A percentile compares a stretch with the other conserved stretches of the same genome.
Conservation (phyloP, 2,113 vertebrate genomes). For the Holacanthus passer region DNA sequence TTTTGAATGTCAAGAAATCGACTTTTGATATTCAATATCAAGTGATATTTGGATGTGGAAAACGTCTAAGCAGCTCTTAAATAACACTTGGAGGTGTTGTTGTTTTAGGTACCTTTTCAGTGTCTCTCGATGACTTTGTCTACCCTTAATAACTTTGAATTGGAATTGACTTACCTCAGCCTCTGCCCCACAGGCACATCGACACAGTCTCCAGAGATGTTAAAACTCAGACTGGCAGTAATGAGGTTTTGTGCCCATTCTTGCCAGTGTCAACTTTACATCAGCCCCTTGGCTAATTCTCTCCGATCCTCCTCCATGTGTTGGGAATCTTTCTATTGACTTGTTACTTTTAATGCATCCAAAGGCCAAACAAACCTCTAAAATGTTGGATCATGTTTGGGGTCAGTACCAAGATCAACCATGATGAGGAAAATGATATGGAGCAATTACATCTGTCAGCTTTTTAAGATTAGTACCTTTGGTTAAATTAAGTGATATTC, state of each 20-base stretch:
- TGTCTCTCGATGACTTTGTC: constrained; percentile 32
- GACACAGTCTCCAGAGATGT: neutral
- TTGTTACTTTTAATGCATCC: neutral
- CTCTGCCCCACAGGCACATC: constrained; percentile 15
- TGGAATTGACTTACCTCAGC: constrained; percentile 32
- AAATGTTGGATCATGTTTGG: neutral
- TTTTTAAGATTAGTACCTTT: neutral
- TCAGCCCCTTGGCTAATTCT: constrained; percentile 4
- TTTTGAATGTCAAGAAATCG: neutral
- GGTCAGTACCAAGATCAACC: neutral
- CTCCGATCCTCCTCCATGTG: neutral
- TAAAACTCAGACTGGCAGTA: constrained; percentile 17
- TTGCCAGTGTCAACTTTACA: constrained; percentile 14
- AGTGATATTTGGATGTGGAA: neutral
- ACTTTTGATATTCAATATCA: neutral
- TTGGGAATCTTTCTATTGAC: neutral
- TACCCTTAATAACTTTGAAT: constrained; percentile 26
- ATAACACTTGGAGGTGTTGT: neutral
- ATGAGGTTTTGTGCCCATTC: constrained; percentile 17
- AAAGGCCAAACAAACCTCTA: neutral
- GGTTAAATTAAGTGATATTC: neutral
- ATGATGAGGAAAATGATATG: too few relatives aligned
- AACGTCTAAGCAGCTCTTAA: neutral
- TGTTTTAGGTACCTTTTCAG: neutral
- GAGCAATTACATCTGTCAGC: neutral